Evolutionary conservation across 2,888 invertebrate genomes (phyloP).

Genomic region (Eubasilissa splendida): DNA sequence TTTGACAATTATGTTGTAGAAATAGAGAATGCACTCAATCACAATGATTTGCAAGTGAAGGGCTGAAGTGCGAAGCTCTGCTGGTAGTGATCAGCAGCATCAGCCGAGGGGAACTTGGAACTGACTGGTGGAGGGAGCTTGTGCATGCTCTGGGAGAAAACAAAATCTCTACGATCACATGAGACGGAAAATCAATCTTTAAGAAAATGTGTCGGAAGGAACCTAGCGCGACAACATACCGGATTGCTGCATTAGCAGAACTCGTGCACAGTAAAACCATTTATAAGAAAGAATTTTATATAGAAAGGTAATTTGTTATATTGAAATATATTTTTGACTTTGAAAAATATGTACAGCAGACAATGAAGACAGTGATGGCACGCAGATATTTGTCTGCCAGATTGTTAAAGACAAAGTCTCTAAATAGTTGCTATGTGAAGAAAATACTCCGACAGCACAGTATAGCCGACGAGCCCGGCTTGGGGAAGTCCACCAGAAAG

Average conservation of each 20-base stretch:
- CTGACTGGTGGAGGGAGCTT: background rate
- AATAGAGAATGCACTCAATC: no score
- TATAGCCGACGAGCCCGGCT: no score
- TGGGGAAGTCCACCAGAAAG: background rate
- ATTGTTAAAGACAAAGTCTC: background rate
- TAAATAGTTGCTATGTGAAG: no score
- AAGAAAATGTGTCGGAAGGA: background rate
- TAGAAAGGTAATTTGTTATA: background rate
- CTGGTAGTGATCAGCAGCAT: background rate
- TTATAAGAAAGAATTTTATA: conserved; percentile 5
- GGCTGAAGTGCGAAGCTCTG: no score
- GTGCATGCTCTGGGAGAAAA: no score
- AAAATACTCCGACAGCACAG: background rate
- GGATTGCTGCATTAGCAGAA: background rate
- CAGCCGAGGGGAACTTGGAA: background rate
- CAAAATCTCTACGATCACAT: no score
- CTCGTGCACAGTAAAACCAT: background rate
- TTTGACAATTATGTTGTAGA: background rate
- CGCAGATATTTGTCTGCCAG: background rate
- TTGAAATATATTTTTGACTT: background rate
- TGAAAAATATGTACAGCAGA: background rate
- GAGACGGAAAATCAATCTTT: background rate
- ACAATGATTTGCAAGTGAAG: no score
- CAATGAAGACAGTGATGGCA: background rate
- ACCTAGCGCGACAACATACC: background rate